A percentile compares a stretch with the other conserved stretches of the same genome.
phyloP scores from a whole-genome alignment of 35 echinoderm and acorn worm species.

The Heliocidaris erythrogramma region DNA sequence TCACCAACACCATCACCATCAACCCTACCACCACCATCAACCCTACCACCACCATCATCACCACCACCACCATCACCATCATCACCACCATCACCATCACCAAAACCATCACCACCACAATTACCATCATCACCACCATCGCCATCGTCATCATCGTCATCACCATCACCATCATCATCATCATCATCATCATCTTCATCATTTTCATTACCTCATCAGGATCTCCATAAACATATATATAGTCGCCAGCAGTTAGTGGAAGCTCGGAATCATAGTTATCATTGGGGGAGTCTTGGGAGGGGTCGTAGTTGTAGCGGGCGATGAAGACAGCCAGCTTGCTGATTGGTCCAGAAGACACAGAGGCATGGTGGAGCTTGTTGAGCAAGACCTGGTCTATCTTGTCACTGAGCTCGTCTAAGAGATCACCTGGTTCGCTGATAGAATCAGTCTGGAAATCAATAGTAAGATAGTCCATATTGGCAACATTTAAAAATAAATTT shows the following conservation, averaged over 20 bases:
- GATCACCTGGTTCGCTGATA: slow-evolving; percentile 78
- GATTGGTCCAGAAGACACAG: slow-evolving; percentile 65
- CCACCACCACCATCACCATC: neutral
- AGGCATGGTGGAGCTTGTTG: slow-evolving; percentile 67
- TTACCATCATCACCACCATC: neutral
- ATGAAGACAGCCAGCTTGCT: slow-evolving; percentile 97
- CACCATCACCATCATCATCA: neutral
- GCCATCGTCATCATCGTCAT: neutral
- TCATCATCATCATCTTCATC: neutral
- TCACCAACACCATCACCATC: no score
- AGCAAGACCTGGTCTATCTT: slow-evolving; percentile 85
- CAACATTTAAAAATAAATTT: neutral
- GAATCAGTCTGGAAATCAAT: slow-evolving; percentile 65
- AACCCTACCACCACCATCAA: neutral
- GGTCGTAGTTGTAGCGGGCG: slow-evolving; percentile 95
- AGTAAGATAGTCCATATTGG: neutral
- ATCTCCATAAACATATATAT: slow-evolving; percentile 97
- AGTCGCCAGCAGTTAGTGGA: slow-evolving; percentile 93
- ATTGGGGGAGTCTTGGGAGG: slow-evolving; percentile 85
- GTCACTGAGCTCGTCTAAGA: slow-evolving; percentile 89
- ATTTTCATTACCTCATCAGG: slow-evolving; percentile 78
- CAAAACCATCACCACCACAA: neutral
- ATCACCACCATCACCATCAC: neutral
- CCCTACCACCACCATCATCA: neutral
- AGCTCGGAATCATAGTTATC: slow-evolving; percentile 92